Conservation (phyloP, 2,113 vertebrate genomes). For the Clinocottus analis region DNA sequence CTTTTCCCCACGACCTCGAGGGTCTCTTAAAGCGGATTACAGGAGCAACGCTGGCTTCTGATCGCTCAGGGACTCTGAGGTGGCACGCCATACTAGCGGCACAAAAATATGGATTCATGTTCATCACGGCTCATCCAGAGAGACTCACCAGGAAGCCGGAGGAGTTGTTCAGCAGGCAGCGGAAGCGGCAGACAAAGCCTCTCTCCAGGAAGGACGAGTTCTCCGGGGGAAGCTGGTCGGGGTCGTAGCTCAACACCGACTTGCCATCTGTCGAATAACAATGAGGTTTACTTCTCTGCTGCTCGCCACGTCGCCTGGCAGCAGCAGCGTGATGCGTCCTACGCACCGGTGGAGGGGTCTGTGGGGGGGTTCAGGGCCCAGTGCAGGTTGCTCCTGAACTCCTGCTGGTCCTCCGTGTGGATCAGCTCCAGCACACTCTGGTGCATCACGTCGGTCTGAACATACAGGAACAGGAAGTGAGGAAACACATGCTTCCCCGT, state of each 20-base stretch:
- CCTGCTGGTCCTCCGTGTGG: slow-evolving; percentile 87
- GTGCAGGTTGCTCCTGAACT: slow-evolving; percentile 86
- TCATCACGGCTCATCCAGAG: too few species aligned
- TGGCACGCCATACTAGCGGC: slow-evolving; percentile 64
- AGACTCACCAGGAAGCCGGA: slow-evolving; percentile 81
- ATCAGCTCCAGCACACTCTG: slow-evolving; percentile 88
- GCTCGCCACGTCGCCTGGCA: too few species aligned
- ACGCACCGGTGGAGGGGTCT: slow-evolving; percentile 66
- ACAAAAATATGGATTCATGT: too few species aligned
- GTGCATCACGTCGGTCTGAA: slow-evolving; percentile 87
- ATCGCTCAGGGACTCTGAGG: slow-evolving; percentile 32
- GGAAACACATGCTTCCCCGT: background rate
- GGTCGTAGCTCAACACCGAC: slow-evolving; percentile 44
- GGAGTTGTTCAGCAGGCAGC: slow-evolving; percentile 86
- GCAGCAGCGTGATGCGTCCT: too few species aligned
- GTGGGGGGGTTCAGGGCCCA: slow-evolving; percentile 82
- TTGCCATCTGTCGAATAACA: slow-evolving; percentile 35
- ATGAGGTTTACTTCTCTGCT: background rate
- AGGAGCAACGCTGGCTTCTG: slow-evolving; percentile 62
- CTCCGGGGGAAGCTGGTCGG: slow-evolving; percentile 79
- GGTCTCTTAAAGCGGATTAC: slow-evolving; percentile 72
- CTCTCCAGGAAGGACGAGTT: slow-evolving; percentile 87
- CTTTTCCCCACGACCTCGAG: slow-evolving; percentile 66
- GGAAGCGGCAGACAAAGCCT: slow-evolving; percentile 85
- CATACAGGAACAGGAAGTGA: background rate